A percentile compares a stretch with the other conserved stretches of the same genome.
phyloP scores from a whole-genome alignment of 1,140 invertebrate species.

The Drosophila sulfurigaster region DNA sequence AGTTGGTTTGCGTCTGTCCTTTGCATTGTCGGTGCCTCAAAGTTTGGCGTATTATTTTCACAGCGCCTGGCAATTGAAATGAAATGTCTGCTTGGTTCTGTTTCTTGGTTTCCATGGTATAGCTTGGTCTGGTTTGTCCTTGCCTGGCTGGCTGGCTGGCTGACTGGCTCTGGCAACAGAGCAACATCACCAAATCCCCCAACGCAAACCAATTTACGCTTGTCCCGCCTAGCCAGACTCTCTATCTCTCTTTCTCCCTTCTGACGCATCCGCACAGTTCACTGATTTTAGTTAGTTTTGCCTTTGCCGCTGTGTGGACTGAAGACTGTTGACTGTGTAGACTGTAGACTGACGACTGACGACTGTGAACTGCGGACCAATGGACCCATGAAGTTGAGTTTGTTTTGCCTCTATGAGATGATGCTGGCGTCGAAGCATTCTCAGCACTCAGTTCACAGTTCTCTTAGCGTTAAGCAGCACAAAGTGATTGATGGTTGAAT shows the following conservation, averaged over 20 bases:
- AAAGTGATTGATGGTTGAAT: conserved; percentile 82
- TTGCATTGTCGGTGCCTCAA: conserved; percentile 20
- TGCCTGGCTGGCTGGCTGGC: background rate
- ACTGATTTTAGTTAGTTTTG: conserved; percentile 74
- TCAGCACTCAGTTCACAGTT: conserved; percentile 56
- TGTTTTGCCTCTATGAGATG: conserved; percentile 22
- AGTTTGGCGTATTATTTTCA: conserved; percentile 57
- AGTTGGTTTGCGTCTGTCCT: conserved; percentile 27
- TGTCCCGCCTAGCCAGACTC: conserved; percentile 42
- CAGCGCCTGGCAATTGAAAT: conserved; percentile 55
- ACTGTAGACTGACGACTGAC: conserved; percentile 13
- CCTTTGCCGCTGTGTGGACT: conserved; percentile 1
- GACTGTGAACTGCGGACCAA: conserved; percentile 27
- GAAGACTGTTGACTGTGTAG: background rate
- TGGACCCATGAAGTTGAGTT: conserved; percentile 37
- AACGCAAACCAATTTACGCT: conserved; percentile 74
- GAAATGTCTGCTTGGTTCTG: conserved; percentile 47
- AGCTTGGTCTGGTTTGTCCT: conserved; percentile 5
- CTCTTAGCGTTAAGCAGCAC: conserved; percentile 70
- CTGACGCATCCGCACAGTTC: conserved; percentile 58
- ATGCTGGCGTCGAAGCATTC: conserved; percentile 32
- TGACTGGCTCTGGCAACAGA: conserved; percentile 5
- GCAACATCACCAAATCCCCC: conserved; percentile 29
- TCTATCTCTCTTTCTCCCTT: conserved; percentile 2
- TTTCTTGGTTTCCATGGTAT: conserved; percentile 18